Conservation (phyloP, 2,113 vertebrate genomes). For the Ictidomys tridecemlineatus region DNA sequence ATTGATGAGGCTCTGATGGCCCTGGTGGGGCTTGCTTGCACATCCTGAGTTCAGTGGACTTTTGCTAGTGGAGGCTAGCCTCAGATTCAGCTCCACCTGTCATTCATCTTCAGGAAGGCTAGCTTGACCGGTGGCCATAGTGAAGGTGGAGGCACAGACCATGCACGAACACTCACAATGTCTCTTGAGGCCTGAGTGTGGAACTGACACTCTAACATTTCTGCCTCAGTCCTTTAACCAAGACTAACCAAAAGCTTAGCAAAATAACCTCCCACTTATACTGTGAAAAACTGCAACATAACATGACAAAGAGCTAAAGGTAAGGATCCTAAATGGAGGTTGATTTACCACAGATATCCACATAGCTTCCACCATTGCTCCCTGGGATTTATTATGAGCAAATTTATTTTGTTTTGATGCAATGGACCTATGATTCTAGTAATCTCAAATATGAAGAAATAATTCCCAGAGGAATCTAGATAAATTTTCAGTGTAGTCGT, state of each 20-base stretch:
- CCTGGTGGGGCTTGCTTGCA: neutral
- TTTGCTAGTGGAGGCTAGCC: neutral
- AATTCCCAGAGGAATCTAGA: neutral
- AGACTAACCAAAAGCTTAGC: neutral
- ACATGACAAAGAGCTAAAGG: neutral
- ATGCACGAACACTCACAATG: neutral
- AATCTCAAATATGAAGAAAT: neutral
- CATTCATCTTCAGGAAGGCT: neutral
- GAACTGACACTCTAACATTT: neutral
- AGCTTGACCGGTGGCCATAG: too few relatives aligned
- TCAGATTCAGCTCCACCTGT: accelerated
- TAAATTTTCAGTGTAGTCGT: neutral
- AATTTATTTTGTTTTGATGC: neutral
- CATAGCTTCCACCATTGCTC: accelerated
- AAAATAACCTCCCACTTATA: neutral
- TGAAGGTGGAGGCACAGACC: neutral
- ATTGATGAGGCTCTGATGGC: neutral
- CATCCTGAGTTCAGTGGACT: neutral
- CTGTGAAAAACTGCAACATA: neutral
- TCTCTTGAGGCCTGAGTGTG: neutral
- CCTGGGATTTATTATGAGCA: neutral
- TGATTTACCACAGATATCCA: neutral
- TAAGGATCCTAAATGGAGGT: neutral
- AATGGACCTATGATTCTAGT: neutral
- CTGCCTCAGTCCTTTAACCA: neutral